phyloP scores from a whole-genome alignment of 2,113 vertebrate species.

The Bucco capensis region DNA sequence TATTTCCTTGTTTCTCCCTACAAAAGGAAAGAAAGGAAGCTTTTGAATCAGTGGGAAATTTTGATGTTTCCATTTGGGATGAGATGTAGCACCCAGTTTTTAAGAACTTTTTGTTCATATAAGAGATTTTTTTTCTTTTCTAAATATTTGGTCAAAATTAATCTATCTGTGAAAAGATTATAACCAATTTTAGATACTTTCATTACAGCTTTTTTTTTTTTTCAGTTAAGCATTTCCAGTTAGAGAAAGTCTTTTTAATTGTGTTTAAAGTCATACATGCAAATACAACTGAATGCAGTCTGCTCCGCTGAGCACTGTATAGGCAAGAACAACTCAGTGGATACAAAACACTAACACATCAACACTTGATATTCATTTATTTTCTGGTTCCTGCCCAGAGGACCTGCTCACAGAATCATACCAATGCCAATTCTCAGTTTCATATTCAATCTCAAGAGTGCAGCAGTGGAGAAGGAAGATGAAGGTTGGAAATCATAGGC shows the following conservation, averaged over 20 bases:
- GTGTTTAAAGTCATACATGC: not conserved
- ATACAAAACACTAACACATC: not conserved
- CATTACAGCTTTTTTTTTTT: not conserved
- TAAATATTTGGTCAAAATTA: not conserved
- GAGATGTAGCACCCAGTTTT: not conserved
- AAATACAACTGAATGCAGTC: not conserved
- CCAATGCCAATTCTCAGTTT: not conserved
- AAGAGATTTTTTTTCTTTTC: not conserved
- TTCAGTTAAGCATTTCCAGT: not conserved
- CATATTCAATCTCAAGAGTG: not conserved
- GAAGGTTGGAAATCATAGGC: not conserved
- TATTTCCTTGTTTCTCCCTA: not conserved
- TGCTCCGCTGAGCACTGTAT: not conserved
- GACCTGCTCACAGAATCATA: not conserved
- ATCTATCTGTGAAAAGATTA: not conserved
- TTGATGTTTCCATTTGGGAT: not conserved
- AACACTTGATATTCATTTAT: not conserved
- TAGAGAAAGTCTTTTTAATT: not conserved
- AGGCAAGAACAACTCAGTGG: not conserved
- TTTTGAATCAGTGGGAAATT: not conserved
- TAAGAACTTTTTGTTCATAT: not conserved
- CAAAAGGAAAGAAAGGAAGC: accelerated
- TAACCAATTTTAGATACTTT: not conserved
- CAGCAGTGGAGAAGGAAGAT: not conserved
- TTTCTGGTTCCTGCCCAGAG: not conserved